Conservation (phyloP, 2,888 invertebrate genomes). For the Sturmia bella region DNA sequence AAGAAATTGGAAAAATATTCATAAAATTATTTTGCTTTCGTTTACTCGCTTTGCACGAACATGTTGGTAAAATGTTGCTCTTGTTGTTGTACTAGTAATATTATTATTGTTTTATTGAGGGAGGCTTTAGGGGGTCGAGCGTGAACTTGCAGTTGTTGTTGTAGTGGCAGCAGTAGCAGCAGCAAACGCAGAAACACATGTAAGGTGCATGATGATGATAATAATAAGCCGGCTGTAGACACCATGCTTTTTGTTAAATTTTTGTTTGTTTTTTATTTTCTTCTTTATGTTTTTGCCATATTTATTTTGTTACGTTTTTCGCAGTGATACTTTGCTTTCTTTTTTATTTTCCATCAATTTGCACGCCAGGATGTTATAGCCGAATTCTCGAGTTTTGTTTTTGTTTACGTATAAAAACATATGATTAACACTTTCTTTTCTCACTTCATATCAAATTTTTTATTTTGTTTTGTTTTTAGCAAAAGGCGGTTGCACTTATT, state of each 20-base stretch:
- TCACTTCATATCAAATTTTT: slow-evolving; percentile 16
- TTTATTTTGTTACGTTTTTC: slow-evolving; percentile 64
- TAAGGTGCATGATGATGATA: slow-evolving; percentile 65
- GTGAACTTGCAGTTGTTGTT: slow-evolving; percentile 1
- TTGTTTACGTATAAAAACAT: slow-evolving; percentile 50
- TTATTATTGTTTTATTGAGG: slow-evolving; percentile 36
- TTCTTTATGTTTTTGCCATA: slow-evolving; percentile 43
- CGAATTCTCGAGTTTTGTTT: slow-evolving; percentile 50
- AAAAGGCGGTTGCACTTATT: slow-evolving; percentile 1
- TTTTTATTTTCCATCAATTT: slow-evolving; percentile 17
- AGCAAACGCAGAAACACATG: slow-evolving; percentile 61
- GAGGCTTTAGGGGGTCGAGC: not conserved
- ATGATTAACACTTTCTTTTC: slow-evolving; percentile 64
- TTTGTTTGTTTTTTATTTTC: slow-evolving; percentile 30
- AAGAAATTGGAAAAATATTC: slow-evolving; percentile 25
- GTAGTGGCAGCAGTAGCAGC: slow-evolving; percentile 24
- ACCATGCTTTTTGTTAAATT: slow-evolving; percentile 48
- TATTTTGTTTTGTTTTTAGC: not conserved
- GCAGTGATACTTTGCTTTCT: slow-evolving; percentile 51
- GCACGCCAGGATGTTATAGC: slow-evolving; percentile 46
- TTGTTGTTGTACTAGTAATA: slow-evolving; percentile 42
- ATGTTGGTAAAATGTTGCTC: slow-evolving; percentile 45
- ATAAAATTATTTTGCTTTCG: slow-evolving; percentile 65
- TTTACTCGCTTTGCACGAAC: slow-evolving; percentile 50
- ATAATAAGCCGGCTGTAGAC: slow-evolving; percentile 66